Evolutionary conservation across 1,140 invertebrate species (phyloP), one percentile per base, ranked within the genome.

Genomic region (Ceratosolen fusciceps): DNA sequence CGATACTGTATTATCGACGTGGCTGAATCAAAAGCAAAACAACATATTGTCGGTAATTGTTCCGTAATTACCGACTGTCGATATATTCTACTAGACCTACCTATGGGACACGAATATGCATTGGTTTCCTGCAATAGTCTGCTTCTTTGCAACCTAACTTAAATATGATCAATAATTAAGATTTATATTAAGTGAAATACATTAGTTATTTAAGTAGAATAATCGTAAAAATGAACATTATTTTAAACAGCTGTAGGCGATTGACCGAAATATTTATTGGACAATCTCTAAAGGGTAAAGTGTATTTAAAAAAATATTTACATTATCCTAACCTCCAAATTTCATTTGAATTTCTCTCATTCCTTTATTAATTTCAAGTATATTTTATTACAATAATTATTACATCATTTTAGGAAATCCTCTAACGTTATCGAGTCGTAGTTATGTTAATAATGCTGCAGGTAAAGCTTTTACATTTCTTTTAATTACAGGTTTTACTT

Each of bases 151-250:
- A n/a, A 26, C 1, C 19, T 14, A 24, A 10, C 39, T 47, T 49
- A 2, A 16, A 29, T 29, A 7, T 47, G 10, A 49, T 47, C 1
- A 47, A 47, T 0, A 12, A 21, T n/a, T 47, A 26, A 19, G 34
- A 2, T 49, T 4, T 54, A 26, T 65, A 54, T 79, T 79, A n/a
- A 14, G 12, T 58, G 24, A 29, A 4, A 31, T 58, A 37, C 26
- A 54, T 58, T 71, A 54, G 21, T 73, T 37, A 65, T 71, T 16
- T 74, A 54, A 49, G 31, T 70, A 31, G 65, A 12, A 56, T 24
- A 34, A 37, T 67, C 24, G 8, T 24, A 52, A 84, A 49, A 56
- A 88, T 88, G 87, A 88, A 84, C 75, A 52, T 84, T 43, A 52
- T 88, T 14, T 37, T 75, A 7, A 85, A 49, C 49, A 82, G 68